These are phyloP conservation scores for Uria aalge DNA, from an alignment of 2,113 vertebrate genomes.

Conservation along the genomic window DNA sequence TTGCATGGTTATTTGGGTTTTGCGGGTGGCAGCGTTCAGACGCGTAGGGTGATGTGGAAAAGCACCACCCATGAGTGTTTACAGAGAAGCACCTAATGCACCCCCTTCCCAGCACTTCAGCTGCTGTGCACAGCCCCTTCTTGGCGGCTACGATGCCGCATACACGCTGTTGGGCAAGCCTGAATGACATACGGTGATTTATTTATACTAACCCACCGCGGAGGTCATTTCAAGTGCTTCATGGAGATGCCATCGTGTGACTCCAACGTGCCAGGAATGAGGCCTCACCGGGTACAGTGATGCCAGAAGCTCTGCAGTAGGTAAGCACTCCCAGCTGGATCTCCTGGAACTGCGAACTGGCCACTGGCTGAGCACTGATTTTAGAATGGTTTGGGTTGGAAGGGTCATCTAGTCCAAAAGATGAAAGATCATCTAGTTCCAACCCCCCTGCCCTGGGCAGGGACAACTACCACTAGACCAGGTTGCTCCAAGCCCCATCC, in stretches of 20 bases:
- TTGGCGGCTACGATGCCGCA: fast-evolving
- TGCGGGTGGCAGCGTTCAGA: background rate
- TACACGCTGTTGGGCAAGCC: background rate
- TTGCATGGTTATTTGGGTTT: background rate
- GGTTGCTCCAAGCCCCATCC: background rate
- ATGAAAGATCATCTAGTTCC: background rate
- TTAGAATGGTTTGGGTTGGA: background rate
- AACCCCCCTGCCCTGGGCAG: background rate
- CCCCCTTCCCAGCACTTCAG: background rate
- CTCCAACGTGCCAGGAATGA: background rate
- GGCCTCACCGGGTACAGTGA: background rate
- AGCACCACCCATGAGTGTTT: background rate
- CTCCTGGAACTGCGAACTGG: background rate
- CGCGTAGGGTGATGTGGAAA: fast-evolving
- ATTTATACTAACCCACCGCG: background rate
- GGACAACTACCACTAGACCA: background rate
- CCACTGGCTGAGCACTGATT: background rate
- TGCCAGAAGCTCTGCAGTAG: background rate
- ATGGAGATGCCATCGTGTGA: background rate
- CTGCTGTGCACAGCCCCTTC: background rate
- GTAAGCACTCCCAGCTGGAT: background rate
- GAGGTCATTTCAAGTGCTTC: background rate
- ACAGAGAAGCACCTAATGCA: background rate
- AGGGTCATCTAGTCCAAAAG: no score
- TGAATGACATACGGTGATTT: background rate